Evolutionary conservation across 2,888 invertebrate species (phyloP), one percentile per base, ranked within the genome.

Genomic region (Cephonodes hylas): DNA sequence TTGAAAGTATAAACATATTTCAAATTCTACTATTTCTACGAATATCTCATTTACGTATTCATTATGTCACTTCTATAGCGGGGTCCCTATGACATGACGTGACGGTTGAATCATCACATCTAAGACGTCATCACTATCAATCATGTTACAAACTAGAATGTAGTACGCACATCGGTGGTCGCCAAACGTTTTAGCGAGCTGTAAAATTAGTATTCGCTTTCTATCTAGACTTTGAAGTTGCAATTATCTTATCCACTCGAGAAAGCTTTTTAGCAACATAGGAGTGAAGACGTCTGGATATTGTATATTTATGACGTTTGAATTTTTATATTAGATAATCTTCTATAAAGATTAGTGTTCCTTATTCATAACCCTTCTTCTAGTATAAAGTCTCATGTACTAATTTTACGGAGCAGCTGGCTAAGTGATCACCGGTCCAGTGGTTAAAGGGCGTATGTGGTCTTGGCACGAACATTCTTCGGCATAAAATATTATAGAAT

Each of bases 141-240:
- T 48, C 25, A 15, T 48, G 23, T 23, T 8, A 15, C 15, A 53
- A n/a, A 46, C 46, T 13, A 46, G 46, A 22, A 46, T 23, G 13
- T 23, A 25, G 13, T 23, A 46, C 46, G 46, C 46, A 46, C 27
- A 53, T 15, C 7, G 27, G 27, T 15, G 18, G 27, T 53, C 53
- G 53, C 53, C 18, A 53, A 53, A 53, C 27, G 25, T n/a, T 48
- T 48, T 48, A 15, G 34, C 3, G 2, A 46, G 48, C 48, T 15
- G n/a, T 48, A 48, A 48, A 48, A 22, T 45, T 7, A 48, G 15
- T 27, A 48, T 53, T 8, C 15, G 34, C 34, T 48, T 48, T 48
- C 48, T 22, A 25, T 15, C n/a, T 18, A 58, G 58, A 58, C 58
- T 58, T 58, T 58, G 44, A 58, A 42, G 44, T 42, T 25, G 15